phyloP scores from a whole-genome alignment of 2,113 vertebrate genomes.

The Trochalopteron elliotii region DNA sequence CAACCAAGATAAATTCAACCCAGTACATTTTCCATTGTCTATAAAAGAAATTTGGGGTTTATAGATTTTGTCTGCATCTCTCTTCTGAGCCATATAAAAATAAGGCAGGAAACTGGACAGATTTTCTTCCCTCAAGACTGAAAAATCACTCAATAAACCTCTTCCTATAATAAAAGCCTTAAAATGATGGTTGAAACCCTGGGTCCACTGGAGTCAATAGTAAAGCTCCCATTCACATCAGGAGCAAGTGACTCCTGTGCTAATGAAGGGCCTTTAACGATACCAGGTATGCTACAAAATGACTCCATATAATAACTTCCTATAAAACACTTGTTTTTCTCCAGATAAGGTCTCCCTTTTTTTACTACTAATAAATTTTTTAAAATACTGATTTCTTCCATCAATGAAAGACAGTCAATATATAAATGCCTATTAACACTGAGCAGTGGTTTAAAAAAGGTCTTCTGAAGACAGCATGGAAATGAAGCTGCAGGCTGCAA shows the following conservation, averaged over 20 bases:
- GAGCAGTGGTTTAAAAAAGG: background rate
- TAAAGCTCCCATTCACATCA: constrained; percentile 2
- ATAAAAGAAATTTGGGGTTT: background rate
- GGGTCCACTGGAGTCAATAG: background rate
- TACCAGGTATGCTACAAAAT: background rate
- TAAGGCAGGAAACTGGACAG: background rate
- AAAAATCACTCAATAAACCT: constrained; percentile 39
- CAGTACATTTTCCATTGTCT: background rate
- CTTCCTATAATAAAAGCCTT: constrained; percentile 3
- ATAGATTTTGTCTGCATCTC: background rate
- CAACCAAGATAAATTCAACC: background rate
- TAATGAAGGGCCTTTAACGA: background rate
- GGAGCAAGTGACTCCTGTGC: background rate
- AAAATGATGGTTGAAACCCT: constrained; percentile 19
- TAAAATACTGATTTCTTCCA: background rate
- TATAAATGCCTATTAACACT: background rate
- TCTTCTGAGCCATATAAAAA: background rate
- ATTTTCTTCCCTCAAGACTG: constrained; percentile 16
- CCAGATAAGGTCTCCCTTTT: background rate
- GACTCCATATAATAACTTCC: background rate
- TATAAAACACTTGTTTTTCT: background rate
- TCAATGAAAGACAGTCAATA: background rate
- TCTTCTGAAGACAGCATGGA: background rate
- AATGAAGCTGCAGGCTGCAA: background rate
- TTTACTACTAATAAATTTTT: background rate